These are phyloP conservation scores for Sebastes steindachneri DNA, from an alignment of 2,797 vertebrate species.

Conservation along the genomic window DNA sequence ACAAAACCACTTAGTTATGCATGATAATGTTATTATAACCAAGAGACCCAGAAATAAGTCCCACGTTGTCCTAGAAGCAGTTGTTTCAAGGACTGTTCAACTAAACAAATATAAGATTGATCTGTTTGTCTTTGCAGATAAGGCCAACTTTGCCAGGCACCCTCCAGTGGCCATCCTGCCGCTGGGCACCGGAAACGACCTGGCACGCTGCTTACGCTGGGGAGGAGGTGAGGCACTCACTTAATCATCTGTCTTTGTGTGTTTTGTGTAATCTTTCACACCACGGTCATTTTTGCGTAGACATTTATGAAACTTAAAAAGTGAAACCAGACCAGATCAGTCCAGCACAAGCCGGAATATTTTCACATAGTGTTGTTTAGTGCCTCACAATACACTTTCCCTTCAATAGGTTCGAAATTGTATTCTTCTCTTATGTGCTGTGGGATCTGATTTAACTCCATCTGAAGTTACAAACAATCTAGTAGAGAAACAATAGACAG, in stretches of 20 bases:
- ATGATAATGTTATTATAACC: background rate
- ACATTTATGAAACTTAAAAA: background rate
- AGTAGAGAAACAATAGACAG: background rate
- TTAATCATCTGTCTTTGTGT: conserved; percentile 1
- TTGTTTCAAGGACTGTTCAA: background rate
- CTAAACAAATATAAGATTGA: background rate
- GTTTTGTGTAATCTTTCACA: conserved; percentile 5
- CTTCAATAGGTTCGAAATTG: background rate
- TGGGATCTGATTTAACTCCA: background rate
- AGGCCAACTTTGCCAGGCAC: conserved; percentile 86
- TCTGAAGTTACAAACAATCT: background rate
- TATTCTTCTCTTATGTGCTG: background rate
- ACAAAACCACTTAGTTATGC: no score
- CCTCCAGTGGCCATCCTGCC: conserved; percentile 93
- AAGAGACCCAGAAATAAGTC: background rate
- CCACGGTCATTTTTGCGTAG: background rate
- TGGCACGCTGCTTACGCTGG: conserved; percentile 94
- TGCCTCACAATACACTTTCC: background rate
- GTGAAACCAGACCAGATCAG: background rate
- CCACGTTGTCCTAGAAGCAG: background rate
- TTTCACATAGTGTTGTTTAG: background rate
- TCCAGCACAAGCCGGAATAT: background rate
- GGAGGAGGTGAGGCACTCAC: conserved; percentile 90
- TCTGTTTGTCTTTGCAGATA: conserved; percentile 82
- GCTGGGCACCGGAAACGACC: conserved; percentile 94